A percentile compares a stretch with the other conserved stretches of the same genome.
phyloP scores from a whole-genome alignment of 1,140 invertebrate genomes.

The Eupristina koningsbergeri region DNA sequence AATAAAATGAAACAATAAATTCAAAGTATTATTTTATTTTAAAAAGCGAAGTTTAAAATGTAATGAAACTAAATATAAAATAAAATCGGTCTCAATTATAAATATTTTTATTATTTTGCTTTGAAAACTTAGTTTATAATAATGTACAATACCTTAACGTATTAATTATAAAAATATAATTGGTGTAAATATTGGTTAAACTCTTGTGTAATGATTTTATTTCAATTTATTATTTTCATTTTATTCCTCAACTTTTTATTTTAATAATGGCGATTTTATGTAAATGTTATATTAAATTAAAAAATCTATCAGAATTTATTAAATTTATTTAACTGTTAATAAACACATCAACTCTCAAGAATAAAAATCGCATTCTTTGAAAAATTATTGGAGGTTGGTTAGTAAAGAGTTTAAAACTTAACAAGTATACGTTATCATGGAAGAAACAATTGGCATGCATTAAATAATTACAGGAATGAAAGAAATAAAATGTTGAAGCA shows the following conservation, averaged over 20 bases:
- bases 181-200: neutral
- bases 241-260: too few relatives aligned
- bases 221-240: too few relatives aligned
- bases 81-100: neutral
- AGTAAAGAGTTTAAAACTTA: neutral
- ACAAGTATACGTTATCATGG: neutral
- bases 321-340: neutral
- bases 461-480: neutral
- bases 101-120: neutral
- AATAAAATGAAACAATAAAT: too few relatives aligned
- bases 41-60: neutral
- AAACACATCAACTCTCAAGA: neutral
- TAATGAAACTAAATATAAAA: neutral
- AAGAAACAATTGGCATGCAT: constrained; percentile 5
- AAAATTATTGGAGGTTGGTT: too few relatives aligned
- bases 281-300: neutral
- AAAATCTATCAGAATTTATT: neutral
- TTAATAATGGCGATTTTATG: too few relatives aligned
- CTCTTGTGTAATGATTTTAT: too few relatives aligned
- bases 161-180: too few relatives aligned
- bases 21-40: too few relatives aligned
- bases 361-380: neutral
- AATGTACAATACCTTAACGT: neutral
- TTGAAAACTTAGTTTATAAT: neutral
- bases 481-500: neutral